phyloP scores from a whole-genome alignment of 2,888 invertebrate genomes.

The Agriopis aurantiaria region DNA sequence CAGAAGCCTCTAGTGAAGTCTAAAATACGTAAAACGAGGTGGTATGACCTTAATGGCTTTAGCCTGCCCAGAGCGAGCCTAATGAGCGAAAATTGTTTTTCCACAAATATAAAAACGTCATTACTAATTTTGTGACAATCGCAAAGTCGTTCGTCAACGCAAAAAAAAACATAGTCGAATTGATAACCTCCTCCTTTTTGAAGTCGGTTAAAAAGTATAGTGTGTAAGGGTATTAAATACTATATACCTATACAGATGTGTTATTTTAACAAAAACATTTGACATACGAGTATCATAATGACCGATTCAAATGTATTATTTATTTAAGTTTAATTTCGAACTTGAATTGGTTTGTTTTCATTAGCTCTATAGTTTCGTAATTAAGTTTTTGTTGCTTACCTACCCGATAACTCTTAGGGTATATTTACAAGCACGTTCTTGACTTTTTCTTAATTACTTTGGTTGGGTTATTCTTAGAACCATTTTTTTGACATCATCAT shows the following conservation, averaged over 20 bases:
- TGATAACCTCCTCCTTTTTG: too few relatives aligned
- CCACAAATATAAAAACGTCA: too few relatives aligned
- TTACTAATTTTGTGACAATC: too few relatives aligned
- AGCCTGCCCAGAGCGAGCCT: too few relatives aligned
- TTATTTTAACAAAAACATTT: constrained; percentile 13
- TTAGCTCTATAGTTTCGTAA: background rate
- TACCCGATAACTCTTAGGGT: background rate
- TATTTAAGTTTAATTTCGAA: constrained; percentile 5
- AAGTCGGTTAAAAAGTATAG: background rate
- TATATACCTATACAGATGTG: background rate
- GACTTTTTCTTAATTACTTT: background rate
- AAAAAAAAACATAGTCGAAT: too few relatives aligned
- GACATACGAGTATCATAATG: constrained; percentile 10
- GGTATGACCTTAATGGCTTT: too few relatives aligned
- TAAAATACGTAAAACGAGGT: too few relatives aligned
- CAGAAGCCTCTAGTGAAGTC: too few relatives aligned
- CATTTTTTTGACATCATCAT: too few relatives aligned
- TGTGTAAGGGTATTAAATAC: background rate
- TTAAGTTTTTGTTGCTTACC: constrained; percentile 5
- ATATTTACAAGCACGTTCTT: background rate
- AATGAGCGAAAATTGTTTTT: too few relatives aligned
- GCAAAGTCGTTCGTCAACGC: too few relatives aligned
- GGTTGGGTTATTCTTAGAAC: too few relatives aligned
- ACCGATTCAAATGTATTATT: constrained; percentile 19
- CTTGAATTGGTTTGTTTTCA: constrained; percentile 6